Evolutionary conservation across 2,113 vertebrate genomes (phyloP).

Genomic region (Microtus ochrogaster): DNA sequence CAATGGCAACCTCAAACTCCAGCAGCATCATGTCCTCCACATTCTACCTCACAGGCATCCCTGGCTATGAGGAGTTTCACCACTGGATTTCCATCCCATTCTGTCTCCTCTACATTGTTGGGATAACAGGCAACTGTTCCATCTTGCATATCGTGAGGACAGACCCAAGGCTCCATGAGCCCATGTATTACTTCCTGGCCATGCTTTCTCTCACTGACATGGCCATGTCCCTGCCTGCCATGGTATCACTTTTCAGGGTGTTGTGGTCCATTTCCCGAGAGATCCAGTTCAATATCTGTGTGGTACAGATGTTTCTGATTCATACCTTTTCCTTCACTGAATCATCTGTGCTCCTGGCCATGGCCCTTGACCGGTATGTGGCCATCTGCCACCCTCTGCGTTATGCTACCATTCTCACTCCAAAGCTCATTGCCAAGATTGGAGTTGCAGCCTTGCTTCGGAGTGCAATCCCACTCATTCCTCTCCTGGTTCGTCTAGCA

Average conservation of each 20-base stretch:
- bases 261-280: constrained; percentile 74
- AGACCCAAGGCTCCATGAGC: constrained; percentile 60
- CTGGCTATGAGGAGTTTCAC: constrained; percentile 72
- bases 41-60: constrained; percentile 71
- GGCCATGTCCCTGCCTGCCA: constrained; percentile 64
- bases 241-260: constrained; percentile 58
- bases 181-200: constrained; percentile 75
- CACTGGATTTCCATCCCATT: constrained; percentile 68
- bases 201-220: constrained; percentile 75
- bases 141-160: constrained; percentile 9
- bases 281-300: constrained; percentile 66
- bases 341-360: constrained; percentile 66
- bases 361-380: constrained; percentile 70
- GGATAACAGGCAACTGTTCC: constrained; percentile 54
- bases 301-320: constrained; percentile 71
- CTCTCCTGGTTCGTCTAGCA: neutral
- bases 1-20: no score
- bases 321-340: constrained; percentile 69
- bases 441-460: constrained; percentile 39
- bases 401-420: constrained; percentile 55
- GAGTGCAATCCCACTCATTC: constrained; percentile 45
- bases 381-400: constrained; percentile 48
- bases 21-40: constrained; percentile 28
- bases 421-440: constrained; percentile 41
- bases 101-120: constrained; percentile 32